These are phyloP conservation scores for Geodia barretti DNA, from an alignment of 37 sponge, comb jelly and placozoan species.

Conservation along the genomic window DNA sequence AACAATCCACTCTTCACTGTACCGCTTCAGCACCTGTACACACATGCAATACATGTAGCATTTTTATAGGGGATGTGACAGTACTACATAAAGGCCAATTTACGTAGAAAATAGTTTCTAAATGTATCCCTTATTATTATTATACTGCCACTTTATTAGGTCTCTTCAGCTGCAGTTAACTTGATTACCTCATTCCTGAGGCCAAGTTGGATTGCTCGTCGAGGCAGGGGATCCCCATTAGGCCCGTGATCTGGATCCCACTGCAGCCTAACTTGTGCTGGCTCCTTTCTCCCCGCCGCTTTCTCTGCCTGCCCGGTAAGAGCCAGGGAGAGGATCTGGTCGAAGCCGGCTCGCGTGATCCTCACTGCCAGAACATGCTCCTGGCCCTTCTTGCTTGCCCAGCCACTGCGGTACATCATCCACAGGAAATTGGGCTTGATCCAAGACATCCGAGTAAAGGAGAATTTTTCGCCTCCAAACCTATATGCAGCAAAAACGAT, in stretches of 20 bases:
- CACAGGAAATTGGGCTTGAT: slow-evolving; percentile 89
- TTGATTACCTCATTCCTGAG: slow-evolving; percentile 70
- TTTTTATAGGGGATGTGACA: neutral
- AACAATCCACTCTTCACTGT: slow-evolving; percentile 69
- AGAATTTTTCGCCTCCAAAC: slow-evolving; percentile 78
- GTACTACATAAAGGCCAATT: neutral
- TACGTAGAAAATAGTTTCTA: neutral
- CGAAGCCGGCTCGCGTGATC: slow-evolving; percentile 65
- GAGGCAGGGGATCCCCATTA: slow-evolving; percentile 38
- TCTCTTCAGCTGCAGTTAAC: neutral
- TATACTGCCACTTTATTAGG: neutral
- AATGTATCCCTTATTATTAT: neutral
- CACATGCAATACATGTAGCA: slow-evolving; percentile 11
- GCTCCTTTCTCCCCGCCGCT: slow-evolving; percentile 13
- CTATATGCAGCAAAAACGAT: slow-evolving; percentile 9
- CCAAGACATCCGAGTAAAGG: slow-evolving; percentile 83
- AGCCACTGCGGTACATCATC: slow-evolving; percentile 86
- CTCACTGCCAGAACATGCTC: slow-evolving; percentile 74
- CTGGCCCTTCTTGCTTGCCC: slow-evolving; percentile 68
- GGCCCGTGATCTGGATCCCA: slow-evolving; percentile 87
- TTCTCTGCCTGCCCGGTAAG: slow-evolving; percentile 63
- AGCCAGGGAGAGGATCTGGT: slow-evolving; percentile 66
- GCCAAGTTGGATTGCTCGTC: slow-evolving; percentile 80
- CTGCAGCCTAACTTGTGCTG: slow-evolving; percentile 66
- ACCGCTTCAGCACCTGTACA: slow-evolving; percentile 24